Evolutionary conservation across 2,888 invertebrate genomes (phyloP), one percentile per base, ranked within the genome.

Genomic region (Caenorhabditis drosophilae): DNA sequence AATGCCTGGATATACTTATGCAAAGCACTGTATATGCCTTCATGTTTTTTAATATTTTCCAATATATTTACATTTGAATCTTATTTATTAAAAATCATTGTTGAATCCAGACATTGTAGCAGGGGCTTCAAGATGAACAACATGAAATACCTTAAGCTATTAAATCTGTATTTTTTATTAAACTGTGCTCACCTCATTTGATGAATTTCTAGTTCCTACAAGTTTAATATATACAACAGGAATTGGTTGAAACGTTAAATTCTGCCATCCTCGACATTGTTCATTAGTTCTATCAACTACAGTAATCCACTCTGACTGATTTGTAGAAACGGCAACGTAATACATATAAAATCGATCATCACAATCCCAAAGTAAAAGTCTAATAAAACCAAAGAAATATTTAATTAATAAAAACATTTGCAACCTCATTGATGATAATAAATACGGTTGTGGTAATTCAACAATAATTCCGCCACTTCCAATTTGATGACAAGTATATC

Each of bases 161-260:
- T 40, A 40, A 9, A 40, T 40, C 15, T 40, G 6, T 9, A 40
- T 18, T 40, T 6, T 6, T 9, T 9, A 40, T 40, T n/a, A n/a
- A 40, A 15, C 9, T 18, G 6, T 9, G 40, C 49, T 11, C 15
- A 80, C 81, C 64, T 81, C 81, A 64, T 81, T 81, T 22, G 77
- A 96, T 15, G 97, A 93, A 85, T 98, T 98, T 80, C 91, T 90
- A 0, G 95, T 96, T 64, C 98, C 98, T 49, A 94, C 91, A 76
- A 98, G 94, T 62, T 91, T 89, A 70, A 98, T 91, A 83, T 93
- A 96, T 4, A 93, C 92, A 35, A 96, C 90, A 0, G 94, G 91
- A 45, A 91, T 87, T 16, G 90, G 89, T 0, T 89, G 86, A 86
- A 97, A 97, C 52, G 88, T 88, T 44, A 96, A 89, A 57, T 90